A percentile compares a stretch with the other conserved stretches of the same genome.
phyloP scores from a whole-genome alignment of 2,888 invertebrate species.

The Lasioglossum marginatum region DNA sequence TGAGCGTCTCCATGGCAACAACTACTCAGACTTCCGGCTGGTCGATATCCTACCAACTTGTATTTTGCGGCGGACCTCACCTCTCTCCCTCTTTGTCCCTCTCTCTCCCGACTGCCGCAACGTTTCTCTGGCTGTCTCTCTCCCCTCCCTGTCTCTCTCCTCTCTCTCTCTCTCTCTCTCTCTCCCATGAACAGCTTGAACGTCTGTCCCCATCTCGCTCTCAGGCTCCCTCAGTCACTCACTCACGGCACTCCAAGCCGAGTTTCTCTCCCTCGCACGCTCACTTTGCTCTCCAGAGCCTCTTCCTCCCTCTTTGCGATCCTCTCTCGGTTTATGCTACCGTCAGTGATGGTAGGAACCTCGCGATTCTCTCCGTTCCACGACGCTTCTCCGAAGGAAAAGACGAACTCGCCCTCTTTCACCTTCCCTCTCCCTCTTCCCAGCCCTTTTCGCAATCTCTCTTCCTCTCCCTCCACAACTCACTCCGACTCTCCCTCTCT shows the following conservation, averaged over 20 bases:
- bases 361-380: slow-evolving; percentile 66
- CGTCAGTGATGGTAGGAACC: slow-evolving; percentile 31
- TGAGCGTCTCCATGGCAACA: slow-evolving; percentile 86
- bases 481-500: background rate
- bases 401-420: slow-evolving; percentile 37
- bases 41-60: slow-evolving; percentile 85
- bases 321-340: slow-evolving; percentile 40
- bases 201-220: slow-evolving; percentile 28
- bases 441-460: background rate
- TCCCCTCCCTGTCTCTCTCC: slow-evolving; percentile 11
- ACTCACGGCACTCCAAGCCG: slow-evolving; percentile 41
- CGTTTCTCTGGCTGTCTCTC: slow-evolving; percentile 41
- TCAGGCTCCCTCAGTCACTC: slow-evolving; percentile 47
- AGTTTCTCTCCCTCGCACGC: slow-evolving; percentile 56
- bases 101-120: slow-evolving; percentile 30
- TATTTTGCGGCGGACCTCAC: slow-evolving; percentile 79
- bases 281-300: slow-evolving; percentile 52
- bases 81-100: slow-evolving; percentile 43
- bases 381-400: slow-evolving; percentile 60
- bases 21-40: slow-evolving; percentile 85
- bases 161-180: slow-evolving; percentile 15
- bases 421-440: background rate
- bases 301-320: slow-evolving; percentile 48
- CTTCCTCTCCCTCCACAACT: background rate
- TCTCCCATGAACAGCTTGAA: slow-evolving; percentile 21